These are phyloP conservation scores for Martes flavigula DNA, from an alignment of 2,797 vertebrate genomes.

Conservation along the genomic window DNA sequence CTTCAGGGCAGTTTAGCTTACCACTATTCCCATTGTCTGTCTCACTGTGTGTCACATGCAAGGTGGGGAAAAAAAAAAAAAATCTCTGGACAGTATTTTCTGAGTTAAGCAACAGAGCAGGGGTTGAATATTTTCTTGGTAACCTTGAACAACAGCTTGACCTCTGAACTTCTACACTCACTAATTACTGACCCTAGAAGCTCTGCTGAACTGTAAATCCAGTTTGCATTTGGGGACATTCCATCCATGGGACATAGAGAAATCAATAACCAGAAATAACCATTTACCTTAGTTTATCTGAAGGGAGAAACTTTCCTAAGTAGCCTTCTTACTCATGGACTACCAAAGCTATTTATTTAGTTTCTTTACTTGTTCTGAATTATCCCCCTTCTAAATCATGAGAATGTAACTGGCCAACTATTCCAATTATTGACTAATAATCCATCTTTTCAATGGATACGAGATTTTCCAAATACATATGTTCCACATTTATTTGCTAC, in stretches of 20 bases:
- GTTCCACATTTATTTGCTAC: neutral
- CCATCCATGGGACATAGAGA: neutral
- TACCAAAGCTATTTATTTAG: neutral
- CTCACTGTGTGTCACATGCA: neutral
- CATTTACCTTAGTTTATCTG: neutral
- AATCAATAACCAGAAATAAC: neutral
- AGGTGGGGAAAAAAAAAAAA: neutral
- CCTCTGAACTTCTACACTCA: neutral
- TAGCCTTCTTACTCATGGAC: neutral
- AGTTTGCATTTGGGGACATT: neutral
- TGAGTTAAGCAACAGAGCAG: neutral
- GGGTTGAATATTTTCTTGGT: neutral
- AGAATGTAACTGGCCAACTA: neutral
- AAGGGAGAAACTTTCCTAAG: neutral
- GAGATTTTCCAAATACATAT: neutral
- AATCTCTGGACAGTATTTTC: neutral
- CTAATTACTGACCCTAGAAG: neutral
- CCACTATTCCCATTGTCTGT: neutral
- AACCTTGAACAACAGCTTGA: neutral
- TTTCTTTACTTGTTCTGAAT: constrained; percentile 23
- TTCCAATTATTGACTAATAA: neutral
- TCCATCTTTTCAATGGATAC: neutral
- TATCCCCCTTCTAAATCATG: neutral
- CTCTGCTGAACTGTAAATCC: neutral
- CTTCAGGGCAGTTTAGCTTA: neutral